phyloP scores from a whole-genome alignment of 2,888 invertebrate genomes.

The Hoplodrina ambigua region DNA sequence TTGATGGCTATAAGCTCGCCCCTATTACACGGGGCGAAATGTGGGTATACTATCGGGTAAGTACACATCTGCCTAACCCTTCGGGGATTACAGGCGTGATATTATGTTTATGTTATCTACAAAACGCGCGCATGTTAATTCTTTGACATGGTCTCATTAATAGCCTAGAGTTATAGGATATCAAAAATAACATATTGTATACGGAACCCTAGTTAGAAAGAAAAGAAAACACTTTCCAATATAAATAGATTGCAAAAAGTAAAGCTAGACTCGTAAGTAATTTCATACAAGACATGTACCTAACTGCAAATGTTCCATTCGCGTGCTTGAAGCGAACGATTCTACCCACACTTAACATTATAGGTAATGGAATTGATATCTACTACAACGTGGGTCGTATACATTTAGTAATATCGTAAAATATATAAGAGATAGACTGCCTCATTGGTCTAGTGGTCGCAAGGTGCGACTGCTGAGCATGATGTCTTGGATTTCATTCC shows the following conservation, averaged over 20 bases:
- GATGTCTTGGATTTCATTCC: no score
- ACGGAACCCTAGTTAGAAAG: neutral
- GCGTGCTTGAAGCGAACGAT: conserved; percentile 57
- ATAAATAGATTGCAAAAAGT: conserved; percentile 34
- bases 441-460: no score
- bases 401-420: conserved; percentile 21
- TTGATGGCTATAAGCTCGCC: no score
- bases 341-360: conserved; percentile 54
- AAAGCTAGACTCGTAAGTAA: conserved; percentile 35
- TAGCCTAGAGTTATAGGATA: no score
- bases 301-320: conserved; percentile 66
- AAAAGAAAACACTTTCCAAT: conserved; percentile 20
- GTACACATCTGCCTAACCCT: no score
- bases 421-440: neutral
- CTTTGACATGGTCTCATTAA: no score
- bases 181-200: neutral
- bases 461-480: no score
- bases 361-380: conserved; percentile 51
- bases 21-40: no score
- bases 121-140: no score
- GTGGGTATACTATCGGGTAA: no score
- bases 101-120: no score
- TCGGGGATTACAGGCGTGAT: no score
- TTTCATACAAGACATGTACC: conserved; percentile 48
- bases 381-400: conserved; percentile 14